Evolutionary conservation across 1,140 invertebrate species (phyloP).

Genomic region (Brachionus asplanchnoidis): DNA sequence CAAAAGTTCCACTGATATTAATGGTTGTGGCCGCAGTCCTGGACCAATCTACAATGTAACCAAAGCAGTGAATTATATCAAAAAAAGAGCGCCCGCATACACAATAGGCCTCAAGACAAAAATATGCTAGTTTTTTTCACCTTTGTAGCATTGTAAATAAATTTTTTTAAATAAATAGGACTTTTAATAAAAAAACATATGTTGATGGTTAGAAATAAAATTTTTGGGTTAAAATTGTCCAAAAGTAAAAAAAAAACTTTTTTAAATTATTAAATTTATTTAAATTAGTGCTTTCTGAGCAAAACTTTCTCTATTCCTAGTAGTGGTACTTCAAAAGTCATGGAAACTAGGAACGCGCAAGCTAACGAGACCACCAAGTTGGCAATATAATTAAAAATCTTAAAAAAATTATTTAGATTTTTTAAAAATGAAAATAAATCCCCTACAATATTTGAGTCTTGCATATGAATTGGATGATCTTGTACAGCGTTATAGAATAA

Average conservation of each 20-base stretch:
- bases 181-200: background rate
- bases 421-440: background rate
- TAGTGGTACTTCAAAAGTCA: slow-evolving; percentile 55
- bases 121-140: background rate
- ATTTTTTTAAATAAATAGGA: background rate
- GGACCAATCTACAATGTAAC: slow-evolving; percentile 12
- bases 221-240: no score
- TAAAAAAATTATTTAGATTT: slow-evolving; percentile 22
- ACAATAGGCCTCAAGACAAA: background rate
- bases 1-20: background rate
- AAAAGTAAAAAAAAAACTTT: no score
- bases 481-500: background rate
- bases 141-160: background rate
- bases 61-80: background rate
- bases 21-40: background rate
- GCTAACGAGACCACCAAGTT: slow-evolving; percentile 49
- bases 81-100: slow-evolving; percentile 31
- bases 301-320: slow-evolving; percentile 50
- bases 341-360: slow-evolving; percentile 49
- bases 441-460: background rate
- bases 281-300: background rate
- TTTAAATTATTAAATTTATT: background rate
- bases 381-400: slow-evolving; percentile 48
- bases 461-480: slow-evolving; percentile 9
- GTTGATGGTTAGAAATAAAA: no score